Evolutionary conservation across 2,797 vertebrate species (phyloP).

Genomic region (Phyllotis vaccarum): DNA sequence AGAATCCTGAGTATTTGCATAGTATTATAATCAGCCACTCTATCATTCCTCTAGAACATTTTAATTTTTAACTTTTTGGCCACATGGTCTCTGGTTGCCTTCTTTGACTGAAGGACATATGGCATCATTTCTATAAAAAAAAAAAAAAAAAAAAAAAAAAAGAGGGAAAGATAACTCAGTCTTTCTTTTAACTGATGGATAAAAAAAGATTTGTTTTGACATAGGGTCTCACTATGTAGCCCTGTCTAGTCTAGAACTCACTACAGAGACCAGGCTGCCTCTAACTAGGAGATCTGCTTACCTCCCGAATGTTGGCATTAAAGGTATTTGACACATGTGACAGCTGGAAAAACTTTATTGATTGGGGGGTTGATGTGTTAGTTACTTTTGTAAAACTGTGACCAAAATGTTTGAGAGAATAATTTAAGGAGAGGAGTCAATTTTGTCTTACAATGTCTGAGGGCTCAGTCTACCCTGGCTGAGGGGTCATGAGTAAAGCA

Average conservation of each 20-base stretch:
- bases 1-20: background rate
- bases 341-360: background rate
- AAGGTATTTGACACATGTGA: background rate
- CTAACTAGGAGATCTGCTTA: background rate
- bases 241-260: background rate
- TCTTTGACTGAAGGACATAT: background rate
- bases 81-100: background rate
- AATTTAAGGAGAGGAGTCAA: background rate
- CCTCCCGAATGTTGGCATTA: background rate
- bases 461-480: background rate
- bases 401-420: background rate
- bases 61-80: background rate
- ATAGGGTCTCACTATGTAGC: background rate
- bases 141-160: no score
- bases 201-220: background rate
- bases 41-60: background rate
- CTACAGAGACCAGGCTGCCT: background rate
- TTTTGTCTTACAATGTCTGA: background rate
- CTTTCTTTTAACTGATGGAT: background rate
- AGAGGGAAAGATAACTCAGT: background rate
- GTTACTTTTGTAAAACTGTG: background rate
- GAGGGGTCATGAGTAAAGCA: background rate
- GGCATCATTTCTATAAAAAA: background rate
- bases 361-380: background rate
- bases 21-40: background rate